A percentile compares a stretch with the other conserved stretches of the same genome.
phyloP scores from a whole-genome alignment of 2,888 invertebrate genomes.

The Gasteruption jaculator region DNA sequence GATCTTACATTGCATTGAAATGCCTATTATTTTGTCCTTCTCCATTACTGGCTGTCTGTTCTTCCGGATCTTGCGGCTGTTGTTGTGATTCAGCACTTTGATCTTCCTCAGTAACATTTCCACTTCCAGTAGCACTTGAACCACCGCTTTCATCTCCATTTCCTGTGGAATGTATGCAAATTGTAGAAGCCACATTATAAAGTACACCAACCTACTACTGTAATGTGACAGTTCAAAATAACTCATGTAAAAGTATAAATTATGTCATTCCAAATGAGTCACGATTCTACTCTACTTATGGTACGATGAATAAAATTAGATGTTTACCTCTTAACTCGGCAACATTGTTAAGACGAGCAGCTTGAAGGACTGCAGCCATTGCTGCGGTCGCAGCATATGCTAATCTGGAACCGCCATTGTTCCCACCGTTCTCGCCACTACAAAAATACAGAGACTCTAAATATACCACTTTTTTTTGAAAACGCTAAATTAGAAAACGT shows the following conservation, averaged over 20 bases:
- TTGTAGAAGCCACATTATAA: slow-evolving; percentile 1
- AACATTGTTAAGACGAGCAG: slow-evolving; percentile 36
- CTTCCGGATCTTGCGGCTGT: slow-evolving; percentile 20
- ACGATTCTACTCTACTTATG: no score
- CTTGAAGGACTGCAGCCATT: slow-evolving; percentile 46
- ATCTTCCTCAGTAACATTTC: slow-evolving; percentile 22
- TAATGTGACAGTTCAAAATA: slow-evolving; percentile 1
- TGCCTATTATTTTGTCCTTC: no score
- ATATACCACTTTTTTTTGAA: no score
- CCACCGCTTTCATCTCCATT: slow-evolving; percentile 23
- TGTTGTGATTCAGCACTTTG: slow-evolving; percentile 24
- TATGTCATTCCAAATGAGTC: no score
- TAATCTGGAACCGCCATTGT: slow-evolving; percentile 26
- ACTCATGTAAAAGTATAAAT: neutral
- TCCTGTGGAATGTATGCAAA: slow-evolving; percentile 15
- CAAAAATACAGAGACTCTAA: no score
- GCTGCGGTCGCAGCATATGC: slow-evolving; percentile 42
- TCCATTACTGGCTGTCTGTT: no score
- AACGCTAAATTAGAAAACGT: no score
- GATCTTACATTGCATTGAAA: no score
- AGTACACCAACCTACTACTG: neutral
- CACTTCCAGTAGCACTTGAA: slow-evolving; percentile 16
- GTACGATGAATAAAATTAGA: slow-evolving; percentile 3
- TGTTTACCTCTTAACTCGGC: slow-evolving; percentile 29
- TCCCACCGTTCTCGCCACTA: slow-evolving; percentile 25